phyloP scores from a whole-genome alignment of 2,113 vertebrate genomes.

The Pterophyllum scalare region DNA sequence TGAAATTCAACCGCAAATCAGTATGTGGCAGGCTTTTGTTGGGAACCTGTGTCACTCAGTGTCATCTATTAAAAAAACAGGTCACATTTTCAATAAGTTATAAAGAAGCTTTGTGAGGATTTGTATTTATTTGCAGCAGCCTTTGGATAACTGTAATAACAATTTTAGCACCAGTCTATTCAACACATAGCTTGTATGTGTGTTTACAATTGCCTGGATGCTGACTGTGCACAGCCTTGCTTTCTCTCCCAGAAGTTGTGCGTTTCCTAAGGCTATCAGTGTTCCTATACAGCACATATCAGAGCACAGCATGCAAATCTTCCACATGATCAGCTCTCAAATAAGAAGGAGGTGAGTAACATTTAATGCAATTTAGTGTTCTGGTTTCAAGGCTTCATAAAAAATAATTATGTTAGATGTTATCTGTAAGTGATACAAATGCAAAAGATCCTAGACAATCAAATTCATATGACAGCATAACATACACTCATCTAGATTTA shows the following conservation, averaged over 20 bases:
- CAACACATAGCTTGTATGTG: not conserved
- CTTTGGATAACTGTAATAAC: constrained; percentile 3
- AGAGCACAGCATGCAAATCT: not conserved
- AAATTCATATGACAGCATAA: not conserved
- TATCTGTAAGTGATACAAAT: not conserved
- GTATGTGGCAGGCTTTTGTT: constrained; percentile 23
- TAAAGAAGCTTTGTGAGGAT: not conserved
- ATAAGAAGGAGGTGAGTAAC: not conserved
- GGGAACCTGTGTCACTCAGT: constrained; percentile 1
- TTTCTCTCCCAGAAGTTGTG: not conserved
- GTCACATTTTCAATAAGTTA: constrained; percentile 20
- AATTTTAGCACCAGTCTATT: not conserved
- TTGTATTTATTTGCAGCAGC: constrained; percentile 19
- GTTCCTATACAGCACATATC: not conserved
- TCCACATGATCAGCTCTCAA: not conserved
- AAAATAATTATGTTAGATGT: not conserved
- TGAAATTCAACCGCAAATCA: constrained; percentile 1
- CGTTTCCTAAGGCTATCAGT: not conserved
- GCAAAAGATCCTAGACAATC: not conserved
- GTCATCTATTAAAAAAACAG: constrained; percentile 2
- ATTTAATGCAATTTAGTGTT: not conserved
- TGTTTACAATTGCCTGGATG: not conserved
- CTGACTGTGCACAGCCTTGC: constrained; percentile 15
- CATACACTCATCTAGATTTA: not conserved
- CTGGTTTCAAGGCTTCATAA: not conserved